Evolutionary conservation across 2,113 vertebrate genomes (phyloP), one percentile per base, ranked within the genome.

Genomic region (Percina caprodes): DNA sequence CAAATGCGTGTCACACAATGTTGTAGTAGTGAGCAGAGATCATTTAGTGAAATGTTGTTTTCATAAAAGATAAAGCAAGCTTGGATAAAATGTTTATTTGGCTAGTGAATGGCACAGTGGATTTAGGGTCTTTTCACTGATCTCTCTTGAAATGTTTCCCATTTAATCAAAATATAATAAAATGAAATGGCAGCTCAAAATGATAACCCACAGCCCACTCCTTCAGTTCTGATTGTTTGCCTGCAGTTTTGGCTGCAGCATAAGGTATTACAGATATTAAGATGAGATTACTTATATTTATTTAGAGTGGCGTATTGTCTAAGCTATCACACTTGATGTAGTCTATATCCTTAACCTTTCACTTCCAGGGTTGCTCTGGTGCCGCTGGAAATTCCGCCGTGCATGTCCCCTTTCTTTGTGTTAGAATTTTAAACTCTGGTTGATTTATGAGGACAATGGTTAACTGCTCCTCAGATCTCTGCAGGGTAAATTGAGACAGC

Each of bases 131-230:
- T 73, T 3, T 18, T 52, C 14, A 46, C 14, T 24, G 24, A 83
- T 77, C 58, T 51, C 56, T 60, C 4, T 60, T 60, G 19, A 80
- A 54, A n/a, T 61, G 42, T 77, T 61, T 82, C 3, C 45, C 3
- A 59, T 75, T 77, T 16, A 19, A 52, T 72, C 15, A 45, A 51
- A 51, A 74, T 18, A 46, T 51, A 45, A 70, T 82, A 74, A 65
- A 30, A 67, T 54, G 21, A 52, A 60, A 73, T n/a, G 8, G 69
- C n/a, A 49, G 60, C 63, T 69, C 16, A 39, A 46, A 15, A 30
- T 35, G 21, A 63, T 52, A 26, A 65, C 61, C 45, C 33, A 51
- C 8, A 33, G 46, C 14, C 55, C 13, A 18, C 33, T 67, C 33
- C 19, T 51, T 60, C 33, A 19, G 21, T 49, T 56, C 39, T 62